A percentile compares a stretch with the other conserved stretches of the same genome.
Evolutionary conservation across 2,797 vertebrate species (phyloP).

Genomic region (Australoheros facetus): DNA sequence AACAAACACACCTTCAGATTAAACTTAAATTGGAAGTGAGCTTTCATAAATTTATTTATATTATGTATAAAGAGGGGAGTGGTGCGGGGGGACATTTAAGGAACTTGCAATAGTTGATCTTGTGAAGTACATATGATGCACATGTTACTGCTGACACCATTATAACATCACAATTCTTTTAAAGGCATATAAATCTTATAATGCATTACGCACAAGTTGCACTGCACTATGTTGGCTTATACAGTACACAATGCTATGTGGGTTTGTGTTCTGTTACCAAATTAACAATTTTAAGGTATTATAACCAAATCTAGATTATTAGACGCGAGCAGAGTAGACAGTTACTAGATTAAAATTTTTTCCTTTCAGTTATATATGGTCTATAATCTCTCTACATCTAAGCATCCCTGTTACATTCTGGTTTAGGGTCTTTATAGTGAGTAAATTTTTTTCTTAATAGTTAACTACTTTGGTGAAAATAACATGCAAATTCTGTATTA

Average conservation of each 20-base stretch:
- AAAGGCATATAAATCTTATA: not conserved
- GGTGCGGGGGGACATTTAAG: not conserved
- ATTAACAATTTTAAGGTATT: not conserved
- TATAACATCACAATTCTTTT: not conserved
- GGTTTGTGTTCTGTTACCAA: not conserved
- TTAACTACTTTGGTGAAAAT: constrained; percentile 19
- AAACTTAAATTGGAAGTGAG: not conserved
- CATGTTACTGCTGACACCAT: not conserved
- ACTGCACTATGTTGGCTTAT: not conserved
- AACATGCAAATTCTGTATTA: constrained; percentile 46
- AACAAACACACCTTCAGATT: constrained; percentile 17
- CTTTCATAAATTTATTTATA: constrained; percentile 8
- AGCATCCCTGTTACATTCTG: not conserved
- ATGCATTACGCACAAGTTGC: not conserved
- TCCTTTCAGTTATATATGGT: not conserved
- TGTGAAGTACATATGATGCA: not conserved
- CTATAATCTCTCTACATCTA: constrained; percentile 4
- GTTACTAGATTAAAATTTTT: not conserved
- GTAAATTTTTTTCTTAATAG: constrained; percentile 44
- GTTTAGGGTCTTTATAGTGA: constrained; percentile 28
- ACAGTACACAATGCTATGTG: not conserved
- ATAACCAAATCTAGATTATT: not conserved
- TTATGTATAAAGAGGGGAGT: not conserved
- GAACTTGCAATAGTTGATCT: not conserved
- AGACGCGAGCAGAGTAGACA: not conserved